Evolutionary conservation across 2,888 invertebrate species (phyloP).

Genomic region (Orgyia antiqua): DNA sequence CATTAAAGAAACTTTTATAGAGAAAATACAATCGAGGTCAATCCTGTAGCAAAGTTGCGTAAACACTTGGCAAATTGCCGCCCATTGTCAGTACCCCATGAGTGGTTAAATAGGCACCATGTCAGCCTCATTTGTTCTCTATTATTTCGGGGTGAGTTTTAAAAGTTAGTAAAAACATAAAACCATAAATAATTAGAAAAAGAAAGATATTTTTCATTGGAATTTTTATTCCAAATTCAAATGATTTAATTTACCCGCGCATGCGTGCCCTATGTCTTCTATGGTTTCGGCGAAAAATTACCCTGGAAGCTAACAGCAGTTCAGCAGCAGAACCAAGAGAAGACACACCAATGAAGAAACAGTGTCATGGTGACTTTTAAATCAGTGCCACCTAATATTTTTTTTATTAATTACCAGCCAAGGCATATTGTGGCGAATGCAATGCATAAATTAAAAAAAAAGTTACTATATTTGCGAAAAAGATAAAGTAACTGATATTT

Average conservation of each 20-base stretch:
- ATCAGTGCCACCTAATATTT: slow-evolving; percentile 18
- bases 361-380: slow-evolving; percentile 27
- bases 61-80: slow-evolving; percentile 53
- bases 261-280: slow-evolving; percentile 46
- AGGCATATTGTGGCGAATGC: too few species aligned
- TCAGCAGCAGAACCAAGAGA: slow-evolving; percentile 38
- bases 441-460: too few species aligned
- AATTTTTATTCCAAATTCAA: slow-evolving; percentile 2
- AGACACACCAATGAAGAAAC: slow-evolving; percentile 42
- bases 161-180: slow-evolving; percentile 1
- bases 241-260: slow-evolving; percentile 19
- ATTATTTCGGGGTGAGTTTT: slow-evolving; percentile 55
- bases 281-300: slow-evolving; percentile 18
- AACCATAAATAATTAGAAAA: neutral
- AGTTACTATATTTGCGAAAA: too few species aligned
- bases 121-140: slow-evolving; percentile 36
- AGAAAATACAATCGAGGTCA: slow-evolving; percentile 19
- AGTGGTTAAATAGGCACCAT: slow-evolving; percentile 45
- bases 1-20: slow-evolving; percentile 7
- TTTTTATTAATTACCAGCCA: too few species aligned
- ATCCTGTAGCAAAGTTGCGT: slow-evolving; percentile 16
- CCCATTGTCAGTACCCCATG: slow-evolving; percentile 42
- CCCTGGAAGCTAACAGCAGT: slow-evolving; percentile 14
- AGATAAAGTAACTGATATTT: too few species aligned
- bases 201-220: neutral